These are phyloP conservation scores for Caenorhabditis plicata DNA, from an alignment of 2,888 invertebrate species.

Conservation along the genomic window DNA sequence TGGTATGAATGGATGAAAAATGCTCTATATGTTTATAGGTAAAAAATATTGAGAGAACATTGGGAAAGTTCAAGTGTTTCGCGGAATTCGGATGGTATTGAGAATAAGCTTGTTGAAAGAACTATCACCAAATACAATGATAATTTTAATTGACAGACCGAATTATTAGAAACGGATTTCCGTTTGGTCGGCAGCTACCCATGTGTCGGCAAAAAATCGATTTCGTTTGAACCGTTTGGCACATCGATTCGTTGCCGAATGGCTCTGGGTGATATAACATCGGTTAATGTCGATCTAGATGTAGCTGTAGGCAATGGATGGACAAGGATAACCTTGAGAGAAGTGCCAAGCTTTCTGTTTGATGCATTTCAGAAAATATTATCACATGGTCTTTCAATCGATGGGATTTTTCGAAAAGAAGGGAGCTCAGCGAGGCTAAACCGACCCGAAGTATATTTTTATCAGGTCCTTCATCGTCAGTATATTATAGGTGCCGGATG, in stretches of 20 bases:
- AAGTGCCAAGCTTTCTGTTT: constrained; percentile 41
- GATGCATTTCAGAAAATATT: constrained; percentile 44
- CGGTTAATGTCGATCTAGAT: constrained; percentile 25
- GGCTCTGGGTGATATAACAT: constrained; percentile 12
- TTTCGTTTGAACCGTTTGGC: constrained; percentile 10
- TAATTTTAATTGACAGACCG: too few species aligned
- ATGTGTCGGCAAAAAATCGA: constrained; percentile 19
- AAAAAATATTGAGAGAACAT: too few species aligned
- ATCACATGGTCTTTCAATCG: constrained; percentile 26
- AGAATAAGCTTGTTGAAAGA: too few species aligned
- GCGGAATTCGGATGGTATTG: too few species aligned
- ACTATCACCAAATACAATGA: too few species aligned
- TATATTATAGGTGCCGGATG: constrained; percentile 15
- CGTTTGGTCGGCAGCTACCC: constrained; percentile 21
- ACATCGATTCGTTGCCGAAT: constrained; percentile 15
- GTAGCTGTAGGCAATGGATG: constrained; percentile 25
- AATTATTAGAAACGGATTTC: too few species aligned
- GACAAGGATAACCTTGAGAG: constrained; percentile 22
- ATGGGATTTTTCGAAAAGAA: constrained; percentile 51
- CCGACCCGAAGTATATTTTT: constrained; percentile 18
- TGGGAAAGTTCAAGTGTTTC: too few species aligned
- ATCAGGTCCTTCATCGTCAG: not conserved
- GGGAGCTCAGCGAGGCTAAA: constrained; percentile 39
- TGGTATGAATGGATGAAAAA: too few species aligned
- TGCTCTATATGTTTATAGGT: too few species aligned